Base-by-base conservation (phyloP, 2,888 invertebrate genomes). In the Nysson spinosus region DNA sequence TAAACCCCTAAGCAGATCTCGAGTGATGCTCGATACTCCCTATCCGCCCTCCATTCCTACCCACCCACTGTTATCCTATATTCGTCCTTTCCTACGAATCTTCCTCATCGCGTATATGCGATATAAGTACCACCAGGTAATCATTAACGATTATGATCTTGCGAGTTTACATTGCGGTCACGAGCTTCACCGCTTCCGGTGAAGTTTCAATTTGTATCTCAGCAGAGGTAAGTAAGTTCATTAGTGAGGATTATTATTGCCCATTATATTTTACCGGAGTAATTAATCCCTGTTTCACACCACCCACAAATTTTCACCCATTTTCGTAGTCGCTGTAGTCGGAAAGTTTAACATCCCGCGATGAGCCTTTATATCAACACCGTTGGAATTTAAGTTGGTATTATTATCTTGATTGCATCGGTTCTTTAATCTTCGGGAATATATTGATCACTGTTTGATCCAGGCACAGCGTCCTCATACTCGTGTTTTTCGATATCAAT, bases 1-100 rank as follows among this genome's bases (percentile, higher is more conserved):
- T 80, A 80, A 83, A 83, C 81, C 83, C 80, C 82, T 79, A 76
- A 84, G 82, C 79, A 84, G 82, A 83, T 80, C 79, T 77, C 73
- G 77, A 81, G 78, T 78, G n/a, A n/a, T n/a, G n/a, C n/a, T n/a
- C n/a, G 78, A 77, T 75, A 75, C 72, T 56, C 47, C 63, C 66
- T 75, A 72, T 72, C 67, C 67, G 17, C 35, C 14, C 17, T 17
- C 11, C 35, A 12, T 17, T 14, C 17, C 17, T 12, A 30, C 68
- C 69, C 69, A n/a, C n/a, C n/a, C n/a, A n/a, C n/a, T n/a, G n/a
- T n/a, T n/a, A 63, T 69, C 67, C 58, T 60, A 58, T 50, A 61
- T 51, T 69, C 61, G 62, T 56, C 69, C 56, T 68, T 77, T 64
- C 64, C 58, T 47, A 28, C 42, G 47, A 46, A 32, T 49, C 49